Evolutionary conservation across 2,113 vertebrate species (phyloP), one percentile per base, ranked within the genome.

Genomic region (Gracilinanus agilis): DNA sequence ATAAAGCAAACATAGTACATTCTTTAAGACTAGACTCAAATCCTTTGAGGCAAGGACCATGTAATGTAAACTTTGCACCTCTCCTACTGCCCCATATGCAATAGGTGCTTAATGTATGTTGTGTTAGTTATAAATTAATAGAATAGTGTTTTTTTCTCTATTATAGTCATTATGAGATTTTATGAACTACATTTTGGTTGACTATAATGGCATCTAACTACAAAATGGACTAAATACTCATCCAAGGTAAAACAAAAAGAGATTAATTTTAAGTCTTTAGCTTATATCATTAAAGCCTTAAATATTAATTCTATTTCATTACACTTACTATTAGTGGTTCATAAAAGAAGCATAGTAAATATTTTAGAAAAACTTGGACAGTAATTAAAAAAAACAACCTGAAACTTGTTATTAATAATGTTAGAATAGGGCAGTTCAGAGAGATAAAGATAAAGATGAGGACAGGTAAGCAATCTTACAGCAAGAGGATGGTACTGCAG

Each of bases 401-500:
- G 19, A 83, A 94, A 90, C 5, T 16, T 56, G 11, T 56, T 92
- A 88, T 44, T 58, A 93, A 94, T 7, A 93, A 56, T 53, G 83
- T 83, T 89, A 25, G 19, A 88, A 93, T 58, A 93, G 10, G 12
- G 9, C 54, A 91, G 49, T 49, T 58, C 67, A 88, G 44, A 88
- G 13, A 91, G 12, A 90, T 44, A 13, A 54, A 96, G 40, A 29
- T 19, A 54, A 95, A 55, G 67, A n/a, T 4, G 90, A 58, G 9
- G 25, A 61, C 44, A 96, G 91, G 95, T 27, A 55, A 54, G 0
- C 19, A 55, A 90, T 98, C 99, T 99, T 98, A 99, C 99, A 99
- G 98, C 99, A 99, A 21, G 99, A 97, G 54, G 98, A 99, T 97
- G 99, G 99, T 92, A 97, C 96, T 23, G 99, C 99, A 0, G 99